A percentile compares a stretch with the other conserved stretches of the same genome.
phyloP scores from a whole-genome alignment of 2,888 invertebrate species.

The Escarpia spicata region DNA sequence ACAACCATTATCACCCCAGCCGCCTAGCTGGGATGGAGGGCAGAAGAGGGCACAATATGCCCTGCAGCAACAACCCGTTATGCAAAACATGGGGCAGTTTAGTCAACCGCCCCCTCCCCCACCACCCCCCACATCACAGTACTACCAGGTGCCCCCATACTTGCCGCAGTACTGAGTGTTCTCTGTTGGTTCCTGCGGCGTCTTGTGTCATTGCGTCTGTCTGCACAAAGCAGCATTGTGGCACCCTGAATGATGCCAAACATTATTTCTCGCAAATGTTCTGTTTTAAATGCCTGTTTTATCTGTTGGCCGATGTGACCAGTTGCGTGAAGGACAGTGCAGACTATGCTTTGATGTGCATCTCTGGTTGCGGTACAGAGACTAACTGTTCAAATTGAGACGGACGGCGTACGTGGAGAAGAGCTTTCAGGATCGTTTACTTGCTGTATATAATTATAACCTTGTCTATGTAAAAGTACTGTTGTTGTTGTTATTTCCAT shows the following conservation, averaged over 20 bases:
- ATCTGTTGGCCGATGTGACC: background rate
- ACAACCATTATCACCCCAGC: background rate
- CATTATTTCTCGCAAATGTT: background rate
- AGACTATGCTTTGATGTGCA: background rate
- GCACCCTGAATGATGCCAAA: background rate
- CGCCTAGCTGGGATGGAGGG: background rate
- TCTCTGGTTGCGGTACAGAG: background rate
- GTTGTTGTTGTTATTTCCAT: background rate
- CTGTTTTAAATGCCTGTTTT: background rate
- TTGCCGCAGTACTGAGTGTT: background rate
- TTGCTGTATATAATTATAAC: conserved; percentile 6
- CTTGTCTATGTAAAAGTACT: background rate
- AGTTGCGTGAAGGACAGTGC: background rate
- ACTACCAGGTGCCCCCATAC: background rate
- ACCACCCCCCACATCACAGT: background rate
- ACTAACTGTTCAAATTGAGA: background rate
- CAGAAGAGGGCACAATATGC: background rate
- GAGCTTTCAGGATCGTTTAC: background rate
- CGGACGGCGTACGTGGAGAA: background rate
- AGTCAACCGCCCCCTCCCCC: background rate
- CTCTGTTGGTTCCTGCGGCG: background rate
- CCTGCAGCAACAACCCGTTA: background rate
- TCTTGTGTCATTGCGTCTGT: background rate
- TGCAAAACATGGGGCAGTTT: background rate
- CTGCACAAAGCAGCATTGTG: background rate